These are phyloP conservation scores for Cebus imitator DNA, from an alignment of 2,113 vertebrate genomes.

Conservation along the genomic window DNA sequence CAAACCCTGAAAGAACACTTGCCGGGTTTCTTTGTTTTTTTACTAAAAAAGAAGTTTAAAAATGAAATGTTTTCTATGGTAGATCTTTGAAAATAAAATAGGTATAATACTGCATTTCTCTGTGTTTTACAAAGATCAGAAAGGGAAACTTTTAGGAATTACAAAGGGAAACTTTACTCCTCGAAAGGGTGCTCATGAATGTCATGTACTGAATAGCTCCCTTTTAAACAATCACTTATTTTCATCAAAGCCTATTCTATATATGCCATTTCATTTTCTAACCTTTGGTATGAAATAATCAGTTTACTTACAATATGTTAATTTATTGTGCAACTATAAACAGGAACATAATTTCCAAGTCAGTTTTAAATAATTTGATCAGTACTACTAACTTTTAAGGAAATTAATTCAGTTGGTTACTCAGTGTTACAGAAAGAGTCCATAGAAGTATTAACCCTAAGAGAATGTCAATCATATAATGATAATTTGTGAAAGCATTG, in stretches of 20 bases:
- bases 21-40: neutral
- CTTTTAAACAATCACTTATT: slow-evolving; percentile 58
- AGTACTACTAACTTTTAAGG: slow-evolving; percentile 61
- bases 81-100: slow-evolving; percentile 34
- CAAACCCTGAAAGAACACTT: neutral
- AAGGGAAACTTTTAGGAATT: slow-evolving; percentile 39
- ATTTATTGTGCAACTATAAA: slow-evolving; percentile 72
- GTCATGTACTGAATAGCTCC: slow-evolving; percentile 19
- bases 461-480: slow-evolving; percentile 32
- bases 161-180: slow-evolving; percentile 42
- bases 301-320: slow-evolving; percentile 69
- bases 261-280: slow-evolving; percentile 75
- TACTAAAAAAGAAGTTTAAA: slow-evolving; percentile 42
- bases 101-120: neutral
- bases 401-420: slow-evolving; percentile 52
- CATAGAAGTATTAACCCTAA: slow-evolving; percentile 40
- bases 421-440: slow-evolving; percentile 30
- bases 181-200: slow-evolving; percentile 19
- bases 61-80: slow-evolving; percentile 61
- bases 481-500: slow-evolving; percentile 45
- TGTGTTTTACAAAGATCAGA: slow-evolving; percentile 12
- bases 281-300: slow-evolving; percentile 80
- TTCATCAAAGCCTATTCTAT: slow-evolving; percentile 69
- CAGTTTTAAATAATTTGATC: slow-evolving; percentile 66
- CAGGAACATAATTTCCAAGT: slow-evolving; percentile 65